Evolutionary conservation across 2,888 invertebrate genomes (phyloP), one percentile per base, ranked within the genome.

Genomic region (Pterostichus niger): DNA sequence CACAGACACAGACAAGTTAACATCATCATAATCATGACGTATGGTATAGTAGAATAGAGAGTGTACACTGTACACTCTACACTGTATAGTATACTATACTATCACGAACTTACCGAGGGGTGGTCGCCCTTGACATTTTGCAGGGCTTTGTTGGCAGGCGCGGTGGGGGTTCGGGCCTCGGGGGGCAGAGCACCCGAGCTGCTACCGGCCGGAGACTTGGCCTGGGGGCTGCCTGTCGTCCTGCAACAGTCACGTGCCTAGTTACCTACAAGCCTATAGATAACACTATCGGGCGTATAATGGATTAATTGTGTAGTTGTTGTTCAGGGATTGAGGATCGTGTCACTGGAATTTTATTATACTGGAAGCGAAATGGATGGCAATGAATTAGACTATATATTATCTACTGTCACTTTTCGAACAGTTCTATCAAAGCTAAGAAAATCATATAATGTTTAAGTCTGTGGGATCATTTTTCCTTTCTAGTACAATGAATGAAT

Each of bases 91-190:
- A 6, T n/a, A 49, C 49, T n/a, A 49, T 10, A 13, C 13, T 49
- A 35, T 7, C 56, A 10, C 49, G 33, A 11, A 92, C 94, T 93
- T 92, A 95, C 95, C 92, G 95, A 95, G 88, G 95, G 95, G 91
- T 95, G 95, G 88, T 95, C 91, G 86, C 89, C 90, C 91, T 95
- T 95, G 91, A 94, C 95, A 92, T 94, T 95, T 87, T 94, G 94
- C 85, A 95, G 92, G 87, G 94, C 94, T 88, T 95, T 95, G 91
- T 94, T 95, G 89, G 94, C 93, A 3, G 93, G 93, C 64, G 94
- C 91, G 89, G 88, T 94, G 89, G 89, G 95, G 88, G 86, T 93
- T 87, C 86, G 92, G 90, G 85, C 93, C 92, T 83, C 92, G 73
- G 91, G 91, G 68, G 84, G 93, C 90, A 86, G 91, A 87, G 88